These are phyloP conservation scores for Crotophaga sulcirostris DNA, from an alignment of 2,113 vertebrate genomes.

Conservation along the genomic window DNA sequence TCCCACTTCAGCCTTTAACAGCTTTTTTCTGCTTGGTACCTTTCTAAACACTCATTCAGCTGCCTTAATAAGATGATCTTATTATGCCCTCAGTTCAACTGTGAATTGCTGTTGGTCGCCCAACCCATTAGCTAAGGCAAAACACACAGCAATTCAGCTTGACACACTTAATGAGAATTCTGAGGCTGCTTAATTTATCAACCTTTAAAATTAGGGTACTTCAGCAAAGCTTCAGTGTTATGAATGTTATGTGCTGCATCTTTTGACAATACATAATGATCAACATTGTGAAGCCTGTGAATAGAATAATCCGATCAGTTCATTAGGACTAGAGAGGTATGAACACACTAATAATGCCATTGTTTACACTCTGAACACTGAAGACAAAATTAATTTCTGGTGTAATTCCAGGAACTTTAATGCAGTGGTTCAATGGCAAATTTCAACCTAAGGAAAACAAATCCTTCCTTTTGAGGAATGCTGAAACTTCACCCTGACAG, in stretches of 20 bases:
- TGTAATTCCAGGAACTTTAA: neutral
- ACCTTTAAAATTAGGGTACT: slow-evolving; percentile 20
- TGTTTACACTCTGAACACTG: slow-evolving; percentile 9
- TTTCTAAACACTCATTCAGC: neutral
- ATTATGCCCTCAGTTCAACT: neutral
- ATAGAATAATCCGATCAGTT: slow-evolving; percentile 47
- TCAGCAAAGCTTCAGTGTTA: slow-evolving; percentile 8
- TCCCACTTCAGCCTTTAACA: neutral
- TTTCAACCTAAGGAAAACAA: neutral
- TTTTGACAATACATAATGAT: slow-evolving; percentile 55
- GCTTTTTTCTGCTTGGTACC: neutral
- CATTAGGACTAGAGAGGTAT: slow-evolving; percentile 22
- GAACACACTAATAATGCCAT: slow-evolving; percentile 5
- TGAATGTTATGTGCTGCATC: slow-evolving; percentile 35
- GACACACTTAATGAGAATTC: slow-evolving; percentile 52
- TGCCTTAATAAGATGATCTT: neutral
- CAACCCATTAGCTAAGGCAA: slow-evolving; percentile 40
- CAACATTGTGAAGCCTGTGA: slow-evolving; percentile 35
- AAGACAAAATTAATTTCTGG: slow-evolving; percentile 4
- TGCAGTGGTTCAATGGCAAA: neutral
- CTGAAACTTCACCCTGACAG: neutral
- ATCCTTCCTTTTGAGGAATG: neutral
- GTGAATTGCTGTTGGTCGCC: slow-evolving; percentile 35
- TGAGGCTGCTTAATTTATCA: slow-evolving; percentile 43
- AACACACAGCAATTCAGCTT: slow-evolving; percentile 28